Percentiles rank a stretch among this genome's conserved stretches.
Conservation (phyloP, 37 sponge, comb jelly and placozoan species). For the Cliona cf. orientalis region DNA sequence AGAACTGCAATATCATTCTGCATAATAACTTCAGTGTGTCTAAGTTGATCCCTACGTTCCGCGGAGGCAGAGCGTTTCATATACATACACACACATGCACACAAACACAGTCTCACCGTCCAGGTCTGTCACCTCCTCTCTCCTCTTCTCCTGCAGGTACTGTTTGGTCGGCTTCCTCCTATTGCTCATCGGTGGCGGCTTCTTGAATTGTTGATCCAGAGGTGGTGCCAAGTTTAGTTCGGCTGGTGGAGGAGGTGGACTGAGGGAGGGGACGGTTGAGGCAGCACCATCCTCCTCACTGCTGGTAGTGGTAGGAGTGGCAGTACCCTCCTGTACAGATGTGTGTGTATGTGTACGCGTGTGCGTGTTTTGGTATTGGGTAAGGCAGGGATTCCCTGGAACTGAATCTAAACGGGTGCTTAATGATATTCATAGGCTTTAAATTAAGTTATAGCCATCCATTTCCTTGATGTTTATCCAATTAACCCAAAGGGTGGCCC, state of each 20-base stretch:
- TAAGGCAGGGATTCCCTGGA: too few species aligned
- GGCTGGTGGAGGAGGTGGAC: background rate
- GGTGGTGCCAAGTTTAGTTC: slow-evolving; percentile 46
- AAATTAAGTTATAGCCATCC: too few species aligned
- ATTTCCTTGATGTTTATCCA: too few species aligned
- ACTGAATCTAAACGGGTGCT: too few species aligned
- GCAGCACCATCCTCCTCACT: background rate
- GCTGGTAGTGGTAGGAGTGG: background rate
- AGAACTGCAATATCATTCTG: too few species aligned
- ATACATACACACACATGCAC: background rate
- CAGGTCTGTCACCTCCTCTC: background rate
- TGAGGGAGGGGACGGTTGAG: background rate
- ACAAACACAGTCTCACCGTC: background rate
- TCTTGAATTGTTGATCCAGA: slow-evolving; percentile 59
- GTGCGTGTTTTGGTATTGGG: too few species aligned
- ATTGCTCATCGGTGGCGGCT: slow-evolving; percentile 57
- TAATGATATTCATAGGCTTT: too few species aligned
- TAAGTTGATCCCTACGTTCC: background rate
- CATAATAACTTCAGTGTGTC: too few species aligned
- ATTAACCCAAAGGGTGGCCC: too few species aligned
- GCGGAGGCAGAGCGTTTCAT: background rate
- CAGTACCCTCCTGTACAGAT: too few species aligned
- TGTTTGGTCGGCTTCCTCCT: slow-evolving; percentile 45
- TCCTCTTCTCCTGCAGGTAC: slow-evolving; percentile 35
- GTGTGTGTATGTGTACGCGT: too few species aligned